Evolutionary conservation across 2,888 invertebrate genomes (phyloP), one percentile per base, ranked within the genome.

Genomic region (Theristus sp.): DNA sequence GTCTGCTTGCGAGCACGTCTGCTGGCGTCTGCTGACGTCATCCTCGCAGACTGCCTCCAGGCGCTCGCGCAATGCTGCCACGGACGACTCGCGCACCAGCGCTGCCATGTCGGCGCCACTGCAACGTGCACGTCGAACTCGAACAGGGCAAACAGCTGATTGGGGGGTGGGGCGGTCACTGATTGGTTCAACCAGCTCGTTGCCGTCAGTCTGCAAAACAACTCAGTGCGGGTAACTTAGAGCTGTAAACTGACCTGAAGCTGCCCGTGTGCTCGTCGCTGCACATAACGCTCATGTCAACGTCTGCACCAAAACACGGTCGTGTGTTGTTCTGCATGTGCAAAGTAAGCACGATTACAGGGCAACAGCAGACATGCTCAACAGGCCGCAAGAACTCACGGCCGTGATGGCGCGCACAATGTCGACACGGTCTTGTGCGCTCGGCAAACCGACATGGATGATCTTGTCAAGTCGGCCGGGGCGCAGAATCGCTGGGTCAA

Each of bases 401-500:
- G 89, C 90, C 0, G 91, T 91, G 1, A 90, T 79, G 47, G 91
- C 87, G 68, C 81, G 81, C 25, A 98, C 78, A 67, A 98, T 96
- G 66, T 93, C 93, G 0, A 81, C 80, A 62, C 94, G 81, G 71
- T 91, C 94, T 20, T 80, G 76, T 1, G 81, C 76, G 1, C 81
- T 81, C 0, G 96, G 96, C 71, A 98, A 79, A 1, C 88, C 90
- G 1, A 94, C 88, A 72, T 86, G 91, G 62, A 93, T 79, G 61
- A 88, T 83, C 73, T 89, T 86, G 72, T 90, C 91, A 63, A 94
- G 79, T 66, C 94, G 82, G 0, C 96, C 96, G 0, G 86, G 86
- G 69, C 90, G 80, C 63, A 96, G 76, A 49, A 98, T 84, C 0
- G 96, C 96, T 1, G 91, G 87, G 77, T 98, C 96, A 61, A 98